Evolutionary conservation across 2,113 vertebrate genomes (phyloP).

Genomic region (Pavo muticus): DNA sequence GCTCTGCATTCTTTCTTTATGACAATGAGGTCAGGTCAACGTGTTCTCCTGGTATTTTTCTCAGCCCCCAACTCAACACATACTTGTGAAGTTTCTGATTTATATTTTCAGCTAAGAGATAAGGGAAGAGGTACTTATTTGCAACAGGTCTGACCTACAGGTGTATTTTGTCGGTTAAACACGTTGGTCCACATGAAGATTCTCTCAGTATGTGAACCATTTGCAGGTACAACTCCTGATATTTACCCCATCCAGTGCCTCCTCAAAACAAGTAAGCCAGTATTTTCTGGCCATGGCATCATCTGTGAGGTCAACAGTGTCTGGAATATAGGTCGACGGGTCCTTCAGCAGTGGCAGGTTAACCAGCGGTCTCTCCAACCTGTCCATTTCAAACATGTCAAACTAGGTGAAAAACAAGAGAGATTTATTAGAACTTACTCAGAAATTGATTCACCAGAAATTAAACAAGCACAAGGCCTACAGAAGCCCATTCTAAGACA

Average conservation of each 20-base stretch:
- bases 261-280: slow-evolving; percentile 97
- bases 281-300: slow-evolving; percentile 93
- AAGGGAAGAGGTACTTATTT: background rate
- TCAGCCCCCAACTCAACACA: background rate
- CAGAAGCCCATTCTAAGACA: background rate
- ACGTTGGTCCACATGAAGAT: accelerated
- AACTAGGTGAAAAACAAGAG: slow-evolving; percentile 80
- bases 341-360: slow-evolving; percentile 94
- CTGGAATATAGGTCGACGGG: slow-evolving; percentile 92
- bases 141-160: background rate
- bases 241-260: slow-evolving; percentile 93
- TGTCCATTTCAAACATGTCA: slow-evolving; percentile 98
- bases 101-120: background rate
- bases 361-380: slow-evolving; percentile 91
- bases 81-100: background rate
- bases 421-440: background rate
- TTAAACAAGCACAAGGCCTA: background rate
- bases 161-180: background rate
- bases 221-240: background rate
- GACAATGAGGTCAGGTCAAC: background rate
- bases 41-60: background rate
- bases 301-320: slow-evolving; percentile 93
- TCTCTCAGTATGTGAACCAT: background rate
- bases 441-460: background rate
- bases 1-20: background rate